Evolutionary conservation across 2,797 vertebrate genomes (phyloP).

Genomic region (Anguilla marmorata): DNA sequence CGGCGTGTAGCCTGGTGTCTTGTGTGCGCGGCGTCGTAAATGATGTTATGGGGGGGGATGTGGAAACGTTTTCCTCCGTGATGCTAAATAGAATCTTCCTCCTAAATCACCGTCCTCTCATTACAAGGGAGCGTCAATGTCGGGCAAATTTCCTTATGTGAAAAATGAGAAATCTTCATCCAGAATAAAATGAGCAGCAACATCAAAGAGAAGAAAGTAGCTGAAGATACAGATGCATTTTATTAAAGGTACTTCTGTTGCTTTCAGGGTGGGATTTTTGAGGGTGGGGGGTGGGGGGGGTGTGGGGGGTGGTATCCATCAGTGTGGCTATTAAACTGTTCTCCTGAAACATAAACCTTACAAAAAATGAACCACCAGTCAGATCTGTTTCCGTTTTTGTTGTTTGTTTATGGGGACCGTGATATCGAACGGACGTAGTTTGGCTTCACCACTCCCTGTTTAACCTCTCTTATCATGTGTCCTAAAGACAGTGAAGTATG

Average conservation of each 20-base stretch:
- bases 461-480: not conserved
- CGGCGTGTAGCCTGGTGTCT: not conserved
- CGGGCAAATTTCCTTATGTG: not conserved
- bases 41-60: not conserved
- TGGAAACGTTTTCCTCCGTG: not conserved
- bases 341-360: not conserved
- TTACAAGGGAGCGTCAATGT: not conserved
- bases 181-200: not conserved
- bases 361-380: not conserved
- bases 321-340: not conserved
- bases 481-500: slow-evolving; percentile 20
- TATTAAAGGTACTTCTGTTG: not conserved
- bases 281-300: not conserved
- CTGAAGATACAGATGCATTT: not conserved
- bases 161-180: not conserved
- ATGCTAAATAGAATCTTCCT: not conserved
- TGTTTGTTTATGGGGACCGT: not conserved
- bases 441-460: not conserved
- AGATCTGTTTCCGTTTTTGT: not conserved
- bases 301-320: not conserved
- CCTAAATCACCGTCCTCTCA: slow-evolving; percentile 14
- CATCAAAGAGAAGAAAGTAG: not conserved
- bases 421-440: not conserved
- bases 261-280: not conserved
- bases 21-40: not conserved